Conservation (phyloP, 1,140 invertebrate genomes). For the Agraylea sexmaculata region DNA sequence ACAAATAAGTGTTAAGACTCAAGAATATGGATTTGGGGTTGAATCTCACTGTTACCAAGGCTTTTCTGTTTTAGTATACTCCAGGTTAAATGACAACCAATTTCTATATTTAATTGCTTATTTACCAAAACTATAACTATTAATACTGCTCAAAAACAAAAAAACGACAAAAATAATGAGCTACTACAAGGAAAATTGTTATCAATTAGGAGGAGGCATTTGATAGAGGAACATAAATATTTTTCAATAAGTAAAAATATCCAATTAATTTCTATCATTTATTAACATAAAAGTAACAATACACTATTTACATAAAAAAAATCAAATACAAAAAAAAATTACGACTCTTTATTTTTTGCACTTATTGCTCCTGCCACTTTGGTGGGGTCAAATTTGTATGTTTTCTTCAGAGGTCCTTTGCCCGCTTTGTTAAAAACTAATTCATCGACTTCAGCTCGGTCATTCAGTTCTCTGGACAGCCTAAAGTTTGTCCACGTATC, state of each 20-base stretch:
- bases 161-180: too few relatives aligned
- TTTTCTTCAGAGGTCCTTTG: constrained; percentile 72
- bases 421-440: constrained; percentile 73
- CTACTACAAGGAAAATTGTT: too few relatives aligned
- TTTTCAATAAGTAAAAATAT: background rate
- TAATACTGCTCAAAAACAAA: too few relatives aligned
- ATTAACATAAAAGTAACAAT: background rate
- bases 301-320: background rate
- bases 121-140: too few relatives aligned
- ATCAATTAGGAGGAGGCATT: too few relatives aligned
- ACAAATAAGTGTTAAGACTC: too few relatives aligned
- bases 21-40: too few relatives aligned
- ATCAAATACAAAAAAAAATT: constrained; percentile 6
- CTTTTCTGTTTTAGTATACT: too few relatives aligned
- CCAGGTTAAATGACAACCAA: too few relatives aligned
- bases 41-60: too few relatives aligned
- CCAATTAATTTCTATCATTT: background rate
- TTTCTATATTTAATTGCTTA: too few relatives aligned
- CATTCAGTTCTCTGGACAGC: constrained; percentile 61
- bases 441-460: constrained; percentile 62
- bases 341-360: constrained; percentile 31
- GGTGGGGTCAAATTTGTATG: constrained; percentile 78
- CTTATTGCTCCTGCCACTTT: constrained; percentile 35
- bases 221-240: too few relatives aligned
- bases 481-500: constrained; percentile 78